These are phyloP conservation scores for Parasteatoda lunata DNA, from an alignment of 2,888 invertebrate species.

Conservation along the genomic window DNA sequence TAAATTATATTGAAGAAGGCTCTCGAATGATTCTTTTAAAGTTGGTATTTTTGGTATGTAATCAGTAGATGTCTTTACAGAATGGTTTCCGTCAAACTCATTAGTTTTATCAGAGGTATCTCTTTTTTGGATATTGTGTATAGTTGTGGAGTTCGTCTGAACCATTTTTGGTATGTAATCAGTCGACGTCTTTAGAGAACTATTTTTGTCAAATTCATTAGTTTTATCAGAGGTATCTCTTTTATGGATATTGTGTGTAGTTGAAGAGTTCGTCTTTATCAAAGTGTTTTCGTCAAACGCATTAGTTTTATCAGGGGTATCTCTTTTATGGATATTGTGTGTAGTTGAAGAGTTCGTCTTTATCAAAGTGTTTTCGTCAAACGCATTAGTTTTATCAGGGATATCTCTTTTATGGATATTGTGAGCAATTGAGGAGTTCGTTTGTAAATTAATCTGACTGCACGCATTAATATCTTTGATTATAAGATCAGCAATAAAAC, in stretches of 20 bases:
- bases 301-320: neutral
- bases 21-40: constrained; percentile 24
- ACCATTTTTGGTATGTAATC: too few species aligned
- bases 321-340: constrained; percentile 21
- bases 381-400: neutral
- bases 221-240: constrained; percentile 12
- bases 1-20: constrained; percentile 42
- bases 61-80: neutral
- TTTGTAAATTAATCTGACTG: constrained; percentile 7
- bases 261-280: neutral
- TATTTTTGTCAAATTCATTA: constrained; percentile 22
- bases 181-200: neutral
- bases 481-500: neutral
- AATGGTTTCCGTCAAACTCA: neutral
- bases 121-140: neutral
- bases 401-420: constrained; percentile 19
- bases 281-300: constrained; percentile 16
- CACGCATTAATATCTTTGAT: constrained; percentile 21
- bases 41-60: neutral
- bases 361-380: constrained; percentile 9
- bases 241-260: constrained; percentile 1
- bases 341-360: neutral
- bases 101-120: neutral
- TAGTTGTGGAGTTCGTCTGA: neutral
- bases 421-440: neutral